A percentile compares a stretch with the other conserved stretches of the same genome.
These are phyloP conservation scores for Hypocryptadius cinnamomeus DNA, from an alignment of 2,113 vertebrate species.

Conservation along the genomic window DNA sequence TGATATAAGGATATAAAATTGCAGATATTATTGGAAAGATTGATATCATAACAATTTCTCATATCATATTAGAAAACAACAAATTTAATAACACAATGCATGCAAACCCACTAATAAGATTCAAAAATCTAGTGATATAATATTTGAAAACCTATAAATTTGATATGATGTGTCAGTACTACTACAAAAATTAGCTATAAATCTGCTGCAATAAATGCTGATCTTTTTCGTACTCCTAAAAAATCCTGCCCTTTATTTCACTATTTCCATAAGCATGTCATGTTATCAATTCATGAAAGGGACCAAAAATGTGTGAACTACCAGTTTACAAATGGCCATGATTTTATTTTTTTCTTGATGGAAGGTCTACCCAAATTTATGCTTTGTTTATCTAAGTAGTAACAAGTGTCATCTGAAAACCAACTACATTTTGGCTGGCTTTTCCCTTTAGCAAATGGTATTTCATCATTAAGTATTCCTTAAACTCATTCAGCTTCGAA, in stretches of 20 bases:
- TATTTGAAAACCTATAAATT: not conserved
- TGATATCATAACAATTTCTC: constrained; percentile 34
- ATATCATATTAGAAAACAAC: constrained; percentile 38
- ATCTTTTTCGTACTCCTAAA: constrained; percentile 2
- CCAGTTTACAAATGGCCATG: not conserved
- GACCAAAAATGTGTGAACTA: not conserved
- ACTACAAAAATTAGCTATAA: not conserved
- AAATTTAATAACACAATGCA: not conserved
- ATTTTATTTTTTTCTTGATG: not conserved
- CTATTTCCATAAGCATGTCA: not conserved
- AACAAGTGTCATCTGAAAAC: not conserved
- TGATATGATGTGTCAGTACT: not conserved
- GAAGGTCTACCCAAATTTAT: not conserved
- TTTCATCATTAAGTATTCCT: not conserved
- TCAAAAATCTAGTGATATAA: not conserved
- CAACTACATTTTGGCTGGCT: not conserved
- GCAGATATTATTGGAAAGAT: constrained; percentile 50
- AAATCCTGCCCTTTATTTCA: not conserved
- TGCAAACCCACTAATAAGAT: not conserved
- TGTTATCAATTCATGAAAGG: not conserved
- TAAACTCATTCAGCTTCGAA: not conserved
- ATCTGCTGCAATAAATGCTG: not conserved
- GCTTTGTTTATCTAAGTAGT: not conserved
- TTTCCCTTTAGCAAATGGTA: not conserved
- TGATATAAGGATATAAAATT: constrained; percentile 48